These are phyloP conservation scores for Caranx melampygus DNA, from an alignment of 2,113 vertebrate genomes.

Conservation along the genomic window DNA sequence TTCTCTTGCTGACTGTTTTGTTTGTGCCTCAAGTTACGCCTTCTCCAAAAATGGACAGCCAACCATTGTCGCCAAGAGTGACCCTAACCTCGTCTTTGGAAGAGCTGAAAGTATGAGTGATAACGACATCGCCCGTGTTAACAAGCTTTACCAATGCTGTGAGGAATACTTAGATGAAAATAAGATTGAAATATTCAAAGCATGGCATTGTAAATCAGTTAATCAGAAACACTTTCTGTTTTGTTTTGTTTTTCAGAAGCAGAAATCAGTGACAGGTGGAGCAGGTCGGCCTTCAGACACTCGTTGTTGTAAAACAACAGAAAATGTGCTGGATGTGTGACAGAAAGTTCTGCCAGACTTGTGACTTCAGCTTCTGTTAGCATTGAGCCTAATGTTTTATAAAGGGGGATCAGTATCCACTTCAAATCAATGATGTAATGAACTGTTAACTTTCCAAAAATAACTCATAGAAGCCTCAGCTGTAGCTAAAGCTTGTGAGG, in stretches of 20 bases:
- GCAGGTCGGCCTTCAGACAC: neutral
- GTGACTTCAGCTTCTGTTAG: too few species aligned
- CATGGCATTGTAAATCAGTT: neutral
- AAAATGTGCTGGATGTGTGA: too few species aligned
- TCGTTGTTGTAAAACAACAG: too few species aligned
- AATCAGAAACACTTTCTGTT: neutral
- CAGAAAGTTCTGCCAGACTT: too few species aligned
- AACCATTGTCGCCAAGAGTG: constrained; percentile 52
- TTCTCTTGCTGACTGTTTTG: neutral
- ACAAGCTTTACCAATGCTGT: constrained; percentile 67
- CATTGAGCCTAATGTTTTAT: too few species aligned
- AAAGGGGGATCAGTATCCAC: too few species aligned
- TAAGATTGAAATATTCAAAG: neutral
- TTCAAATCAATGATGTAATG: too few species aligned
- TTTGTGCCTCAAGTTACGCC: constrained; percentile 37
- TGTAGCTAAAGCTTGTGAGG: too few species aligned
- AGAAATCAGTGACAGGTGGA: neutral
- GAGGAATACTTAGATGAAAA: neutral
- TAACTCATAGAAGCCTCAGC: too few species aligned
- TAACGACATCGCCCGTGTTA: constrained; percentile 65
- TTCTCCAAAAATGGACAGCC: constrained; percentile 54
- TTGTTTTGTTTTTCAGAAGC: neutral
- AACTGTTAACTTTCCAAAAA: too few species aligned
- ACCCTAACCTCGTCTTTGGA: constrained; percentile 31
- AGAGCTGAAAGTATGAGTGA: constrained; percentile 28